phyloP scores from a whole-genome alignment of 2,797 vertebrate genomes.

The Pantherophis vulpinus region DNA sequence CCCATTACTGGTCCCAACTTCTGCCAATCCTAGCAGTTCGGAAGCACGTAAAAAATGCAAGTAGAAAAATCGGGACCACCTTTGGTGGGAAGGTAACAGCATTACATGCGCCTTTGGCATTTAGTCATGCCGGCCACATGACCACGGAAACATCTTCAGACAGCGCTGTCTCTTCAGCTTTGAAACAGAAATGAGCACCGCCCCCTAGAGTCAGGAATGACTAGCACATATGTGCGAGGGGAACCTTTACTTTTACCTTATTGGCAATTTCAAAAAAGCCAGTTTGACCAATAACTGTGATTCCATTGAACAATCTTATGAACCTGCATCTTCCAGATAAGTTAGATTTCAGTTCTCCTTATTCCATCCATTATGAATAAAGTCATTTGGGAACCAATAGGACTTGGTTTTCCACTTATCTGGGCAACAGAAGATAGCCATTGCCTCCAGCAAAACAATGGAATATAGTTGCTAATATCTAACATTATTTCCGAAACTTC shows the following conservation, averaged over 20 bases:
- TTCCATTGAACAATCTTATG: background rate
- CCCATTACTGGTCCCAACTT: no score
- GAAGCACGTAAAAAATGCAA: no score
- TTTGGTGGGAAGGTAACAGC: no score
- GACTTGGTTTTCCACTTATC: background rate
- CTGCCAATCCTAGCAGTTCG: no score
- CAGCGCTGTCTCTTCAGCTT: no score
- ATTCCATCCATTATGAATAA: background rate
- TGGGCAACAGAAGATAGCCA: background rate
- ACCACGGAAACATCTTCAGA: no score
- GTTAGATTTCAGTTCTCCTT: background rate
- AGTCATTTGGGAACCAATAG: background rate
- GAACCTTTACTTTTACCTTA: background rate
- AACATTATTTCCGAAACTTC: conserved; percentile 38
- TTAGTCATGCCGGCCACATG: no score
- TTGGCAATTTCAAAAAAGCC: background rate
- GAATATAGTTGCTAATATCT: background rate
- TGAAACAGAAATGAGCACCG: no score
- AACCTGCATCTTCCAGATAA: background rate
- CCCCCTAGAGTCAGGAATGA: no score
- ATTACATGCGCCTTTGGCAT: no score
- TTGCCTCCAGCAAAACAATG: conserved; percentile 14
- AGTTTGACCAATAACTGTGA: conserved; percentile 17
- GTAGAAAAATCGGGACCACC: no score
- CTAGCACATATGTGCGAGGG: no score